These are phyloP conservation scores for Idaea aversata DNA, from an alignment of 2,888 invertebrate species.

Conservation along the genomic window DNA sequence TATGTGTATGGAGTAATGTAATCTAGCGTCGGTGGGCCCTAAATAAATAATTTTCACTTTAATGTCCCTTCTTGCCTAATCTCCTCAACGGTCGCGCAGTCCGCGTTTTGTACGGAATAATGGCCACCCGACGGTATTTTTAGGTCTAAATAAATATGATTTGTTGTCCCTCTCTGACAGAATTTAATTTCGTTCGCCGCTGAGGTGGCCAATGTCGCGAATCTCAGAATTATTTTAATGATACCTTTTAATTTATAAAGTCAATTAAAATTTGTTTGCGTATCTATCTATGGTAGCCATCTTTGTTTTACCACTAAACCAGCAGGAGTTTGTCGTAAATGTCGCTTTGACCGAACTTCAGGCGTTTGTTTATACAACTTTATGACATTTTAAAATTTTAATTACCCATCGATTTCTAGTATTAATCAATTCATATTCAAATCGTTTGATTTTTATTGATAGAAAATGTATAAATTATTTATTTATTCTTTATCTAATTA, in stretches of 20 bases:
- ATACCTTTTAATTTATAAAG: slow-evolving; percentile 36
- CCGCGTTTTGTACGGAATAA: slow-evolving; percentile 69
- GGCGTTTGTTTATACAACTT: slow-evolving; percentile 23
- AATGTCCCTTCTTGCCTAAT: slow-evolving; percentile 80
- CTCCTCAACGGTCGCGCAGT: slow-evolving; percentile 69
- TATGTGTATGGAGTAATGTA: slow-evolving; percentile 81
- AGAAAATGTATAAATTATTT: slow-evolving; percentile 24
- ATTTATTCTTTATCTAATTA: slow-evolving; percentile 28
- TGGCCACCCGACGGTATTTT: slow-evolving; percentile 78
- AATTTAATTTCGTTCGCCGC: slow-evolving; percentile 71
- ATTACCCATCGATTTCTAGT: slow-evolving; percentile 24
- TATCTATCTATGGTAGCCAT: slow-evolving; percentile 19
- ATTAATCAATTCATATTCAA: slow-evolving; percentile 33
- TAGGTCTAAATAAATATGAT: slow-evolving; percentile 81
- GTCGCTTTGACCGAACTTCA: slow-evolving; percentile 20
- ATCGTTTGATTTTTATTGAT: slow-evolving; percentile 17
- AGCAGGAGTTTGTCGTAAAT: slow-evolving; percentile 20
- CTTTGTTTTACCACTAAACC: slow-evolving; percentile 28
- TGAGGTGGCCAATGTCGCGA: slow-evolving; percentile 59
- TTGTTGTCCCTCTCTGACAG: slow-evolving; percentile 76
- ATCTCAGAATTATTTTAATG: slow-evolving; percentile 76
- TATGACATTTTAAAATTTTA: slow-evolving; percentile 26
- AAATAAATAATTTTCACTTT: slow-evolving; percentile 80
- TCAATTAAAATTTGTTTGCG: slow-evolving; percentile 17
- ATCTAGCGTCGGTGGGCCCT: slow-evolving; percentile 75